A percentile compares a stretch with the other conserved stretches of the same genome.
phyloP scores from a whole-genome alignment of 2,888 invertebrate species.

The Drosophila fulvimacula region DNA sequence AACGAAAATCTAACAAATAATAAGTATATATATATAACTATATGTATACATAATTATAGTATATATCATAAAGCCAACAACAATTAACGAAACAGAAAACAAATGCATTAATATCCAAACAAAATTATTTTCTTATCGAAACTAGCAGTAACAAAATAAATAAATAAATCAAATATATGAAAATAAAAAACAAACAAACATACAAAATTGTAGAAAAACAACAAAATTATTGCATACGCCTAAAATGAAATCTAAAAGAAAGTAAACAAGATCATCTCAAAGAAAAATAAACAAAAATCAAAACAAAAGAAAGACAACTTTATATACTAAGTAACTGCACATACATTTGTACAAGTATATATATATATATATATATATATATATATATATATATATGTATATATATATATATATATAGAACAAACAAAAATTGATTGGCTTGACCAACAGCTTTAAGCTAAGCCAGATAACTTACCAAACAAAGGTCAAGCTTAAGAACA shows the following conservation, averaged over 20 bases:
- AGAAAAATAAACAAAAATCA: slow-evolving; percentile 12
- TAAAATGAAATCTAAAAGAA: slow-evolving; percentile 2
- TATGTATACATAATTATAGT: background rate
- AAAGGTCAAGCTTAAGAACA: slow-evolving; percentile 7
- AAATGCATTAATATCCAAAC: slow-evolving; percentile 40
- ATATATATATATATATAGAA: background rate
- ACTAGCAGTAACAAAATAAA: slow-evolving; percentile 75
- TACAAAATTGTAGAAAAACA: slow-evolving; percentile 3
- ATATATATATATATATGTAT: background rate
- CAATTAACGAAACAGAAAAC: slow-evolving; percentile 14
- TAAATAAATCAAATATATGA: slow-evolving; percentile 36
- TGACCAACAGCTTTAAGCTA: slow-evolving; percentile 34
- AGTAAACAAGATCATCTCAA: slow-evolving; percentile 36
- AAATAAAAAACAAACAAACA: slow-evolving; percentile 25
- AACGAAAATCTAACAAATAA: slow-evolving; percentile 10
- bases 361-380: background rate
- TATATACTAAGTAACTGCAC: slow-evolving; percentile 21
- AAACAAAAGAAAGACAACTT: slow-evolving; percentile 2
- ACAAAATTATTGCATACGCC: slow-evolving; percentile 1
- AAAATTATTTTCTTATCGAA: slow-evolving; percentile 76
- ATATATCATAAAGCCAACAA: slow-evolving; percentile 32
- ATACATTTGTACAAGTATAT: slow-evolving; percentile 2
- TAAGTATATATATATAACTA: background rate
- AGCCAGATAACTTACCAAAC: slow-evolving; percentile 26
- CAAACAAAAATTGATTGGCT: slow-evolving; percentile 12